Evolutionary conservation across 2,888 invertebrate species (phyloP).

Genomic region (Phyto melanocephala): DNA sequence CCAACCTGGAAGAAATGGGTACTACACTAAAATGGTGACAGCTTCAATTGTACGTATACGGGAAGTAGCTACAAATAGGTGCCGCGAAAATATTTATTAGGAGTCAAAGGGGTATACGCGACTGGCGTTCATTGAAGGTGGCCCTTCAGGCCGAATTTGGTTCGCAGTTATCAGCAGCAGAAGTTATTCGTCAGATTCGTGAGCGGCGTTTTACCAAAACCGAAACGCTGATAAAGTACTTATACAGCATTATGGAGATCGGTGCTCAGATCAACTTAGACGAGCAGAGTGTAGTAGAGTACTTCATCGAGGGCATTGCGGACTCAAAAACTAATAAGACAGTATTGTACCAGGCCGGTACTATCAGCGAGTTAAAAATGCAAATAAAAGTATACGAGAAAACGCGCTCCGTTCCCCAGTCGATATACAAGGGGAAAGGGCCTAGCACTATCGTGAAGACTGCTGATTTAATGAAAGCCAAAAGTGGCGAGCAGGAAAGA

Average conservation of each 20-base stretch:
- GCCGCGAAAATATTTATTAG: constrained; percentile 47
- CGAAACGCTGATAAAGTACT: constrained; percentile 41
- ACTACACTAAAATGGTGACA: constrained; percentile 24
- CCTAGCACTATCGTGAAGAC: background rate
- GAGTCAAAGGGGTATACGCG: constrained; percentile 10
- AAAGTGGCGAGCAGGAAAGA: background rate
- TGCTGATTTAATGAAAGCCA: background rate
- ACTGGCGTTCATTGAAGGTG: constrained; percentile 39
- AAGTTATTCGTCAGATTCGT: constrained; percentile 36
- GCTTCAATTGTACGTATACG: background rate
- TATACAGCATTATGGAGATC: too few relatives aligned
- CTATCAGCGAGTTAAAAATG: background rate
- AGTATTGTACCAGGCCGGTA: constrained; percentile 7
- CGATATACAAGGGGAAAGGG: constrained; percentile 1
- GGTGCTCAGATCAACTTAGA: too few relatives aligned
- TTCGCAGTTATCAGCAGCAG: constrained; percentile 16
- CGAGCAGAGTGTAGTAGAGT: constrained; percentile 15
- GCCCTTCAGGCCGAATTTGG: constrained; percentile 42
- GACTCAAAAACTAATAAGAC: background rate
- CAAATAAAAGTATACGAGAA: constrained; percentile 18
- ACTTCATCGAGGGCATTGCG: constrained; percentile 3
- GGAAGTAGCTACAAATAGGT: constrained; percentile 13
- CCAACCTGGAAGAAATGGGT: constrained; percentile 40
- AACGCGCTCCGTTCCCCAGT: background rate
- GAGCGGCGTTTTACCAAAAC: constrained; percentile 26